Evolutionary conservation across 2,888 invertebrate genomes (phyloP).

Genomic region (Lasioglossum figueresi): DNA sequence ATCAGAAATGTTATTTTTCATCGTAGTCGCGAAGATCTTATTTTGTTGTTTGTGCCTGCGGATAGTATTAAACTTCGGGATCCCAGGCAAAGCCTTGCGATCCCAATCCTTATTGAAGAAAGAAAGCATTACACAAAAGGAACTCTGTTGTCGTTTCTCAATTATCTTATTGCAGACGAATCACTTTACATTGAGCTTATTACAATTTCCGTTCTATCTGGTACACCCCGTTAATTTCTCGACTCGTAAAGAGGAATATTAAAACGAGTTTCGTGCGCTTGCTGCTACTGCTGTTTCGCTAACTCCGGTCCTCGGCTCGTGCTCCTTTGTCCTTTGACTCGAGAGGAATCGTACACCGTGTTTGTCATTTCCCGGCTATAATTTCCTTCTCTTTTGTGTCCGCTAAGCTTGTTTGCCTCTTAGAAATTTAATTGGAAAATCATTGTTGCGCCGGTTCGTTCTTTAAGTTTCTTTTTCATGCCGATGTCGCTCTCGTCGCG

Average conservation of each 20-base stretch:
- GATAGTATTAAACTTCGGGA: neutral
- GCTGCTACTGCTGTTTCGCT: neutral
- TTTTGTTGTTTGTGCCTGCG: neutral
- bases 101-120: neutral
- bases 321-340: slow-evolving; percentile 2
- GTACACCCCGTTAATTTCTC: neutral
- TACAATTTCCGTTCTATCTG: neutral
- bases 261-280: neutral
- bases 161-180: neutral
- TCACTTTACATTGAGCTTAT: slow-evolving; percentile 1
- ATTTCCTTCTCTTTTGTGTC: neutral
- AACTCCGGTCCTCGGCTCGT: neutral
- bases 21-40: neutral
- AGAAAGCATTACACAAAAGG: neutral
- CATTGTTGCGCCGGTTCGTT: neutral
- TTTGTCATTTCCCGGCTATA: neutral
- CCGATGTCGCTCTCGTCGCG: neutral
- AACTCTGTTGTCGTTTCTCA: neutral
- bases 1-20: neutral
- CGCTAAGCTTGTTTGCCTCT: slow-evolving; percentile 2
- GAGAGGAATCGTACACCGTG: slow-evolving; percentile 4
- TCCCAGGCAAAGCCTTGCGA: neutral
- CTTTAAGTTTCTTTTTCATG: neutral
- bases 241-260: neutral
- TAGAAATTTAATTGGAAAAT: neutral